Conservation (phyloP, 2,113 vertebrate genomes). For the Trogon surrucura region DNA sequence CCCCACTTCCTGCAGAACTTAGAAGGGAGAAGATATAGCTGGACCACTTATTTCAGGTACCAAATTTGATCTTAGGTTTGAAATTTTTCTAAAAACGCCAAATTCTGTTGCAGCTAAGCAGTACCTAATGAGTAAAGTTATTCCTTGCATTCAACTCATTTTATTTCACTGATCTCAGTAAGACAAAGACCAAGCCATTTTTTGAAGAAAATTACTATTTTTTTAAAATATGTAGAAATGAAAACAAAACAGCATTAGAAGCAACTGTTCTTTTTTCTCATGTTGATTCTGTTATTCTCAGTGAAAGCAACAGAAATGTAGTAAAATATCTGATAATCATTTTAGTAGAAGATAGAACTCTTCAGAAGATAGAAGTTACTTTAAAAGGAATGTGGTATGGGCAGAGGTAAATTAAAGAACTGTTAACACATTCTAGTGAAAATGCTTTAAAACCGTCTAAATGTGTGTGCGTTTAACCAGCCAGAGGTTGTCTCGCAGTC, state of each 20-base stretch:
- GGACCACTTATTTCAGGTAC: neutral
- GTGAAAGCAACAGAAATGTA: neutral
- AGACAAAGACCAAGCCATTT: neutral
- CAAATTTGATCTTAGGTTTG: neutral
- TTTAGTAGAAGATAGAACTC: neutral
- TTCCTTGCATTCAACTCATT: neutral
- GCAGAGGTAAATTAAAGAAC: neutral
- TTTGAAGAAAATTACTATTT: neutral
- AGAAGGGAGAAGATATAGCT: neutral
- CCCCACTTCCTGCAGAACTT: neutral
- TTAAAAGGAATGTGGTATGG: neutral
- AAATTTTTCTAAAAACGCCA: neutral
- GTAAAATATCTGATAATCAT: neutral
- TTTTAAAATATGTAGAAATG: neutral
- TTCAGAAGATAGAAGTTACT: neutral
- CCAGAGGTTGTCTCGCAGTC: neutral
- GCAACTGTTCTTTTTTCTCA: accelerated
- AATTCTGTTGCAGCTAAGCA: neutral
- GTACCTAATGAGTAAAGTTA: neutral
- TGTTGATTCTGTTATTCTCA: neutral
- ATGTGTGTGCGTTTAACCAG: neutral
- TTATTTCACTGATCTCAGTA: neutral
- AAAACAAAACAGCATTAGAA: neutral
- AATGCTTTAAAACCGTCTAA: neutral
- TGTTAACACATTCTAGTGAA: neutral